A percentile compares a stretch with the other conserved stretches of the same genome.
phyloP scores from a whole-genome alignment of 2,113 vertebrate species.

The Antigone vipio region DNA sequence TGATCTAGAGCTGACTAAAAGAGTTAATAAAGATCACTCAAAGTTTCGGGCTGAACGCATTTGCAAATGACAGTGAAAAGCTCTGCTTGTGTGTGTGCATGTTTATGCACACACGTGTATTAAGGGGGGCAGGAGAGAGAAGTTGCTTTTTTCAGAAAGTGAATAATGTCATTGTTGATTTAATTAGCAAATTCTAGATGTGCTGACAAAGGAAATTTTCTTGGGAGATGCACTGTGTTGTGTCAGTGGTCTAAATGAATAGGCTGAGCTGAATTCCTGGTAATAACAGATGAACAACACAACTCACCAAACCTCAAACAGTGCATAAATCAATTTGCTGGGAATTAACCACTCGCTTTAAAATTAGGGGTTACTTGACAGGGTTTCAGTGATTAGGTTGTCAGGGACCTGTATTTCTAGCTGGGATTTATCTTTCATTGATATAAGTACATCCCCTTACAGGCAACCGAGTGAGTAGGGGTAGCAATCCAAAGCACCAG shows the following conservation, averaged over 20 bases:
- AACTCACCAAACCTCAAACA: conserved; percentile 80
- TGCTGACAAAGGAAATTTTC: conserved; percentile 83
- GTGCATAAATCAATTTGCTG: conserved; percentile 82
- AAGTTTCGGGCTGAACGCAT: neutral
- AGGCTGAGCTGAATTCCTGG: conserved; percentile 71
- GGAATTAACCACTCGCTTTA: conserved; percentile 79
- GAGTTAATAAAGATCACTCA: neutral
- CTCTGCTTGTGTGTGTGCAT: neutral
- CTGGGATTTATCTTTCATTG: conserved; percentile 73
- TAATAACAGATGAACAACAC: conserved; percentile 82
- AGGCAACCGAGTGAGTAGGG: conserved; percentile 29
- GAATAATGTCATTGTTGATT: conserved; percentile 82
- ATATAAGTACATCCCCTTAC: conserved; percentile 55
- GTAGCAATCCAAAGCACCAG: conserved; percentile 13
- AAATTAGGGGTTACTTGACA: conserved; percentile 83
- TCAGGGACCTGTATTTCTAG: conserved; percentile 74
- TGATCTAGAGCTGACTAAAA: neutral
- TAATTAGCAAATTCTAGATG: conserved; percentile 83
- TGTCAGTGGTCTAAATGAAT: conserved; percentile 77
- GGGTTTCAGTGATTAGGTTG: conserved; percentile 76
- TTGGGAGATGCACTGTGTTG: conserved; percentile 76
- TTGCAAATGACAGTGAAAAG: neutral
- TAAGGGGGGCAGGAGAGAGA: neutral
- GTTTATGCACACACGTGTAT: neutral
- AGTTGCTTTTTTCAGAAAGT: conserved; percentile 66